These are phyloP conservation scores for Spodoptera frugiperda DNA, from an alignment of 1,140 invertebrate species.

Conservation along the genomic window DNA sequence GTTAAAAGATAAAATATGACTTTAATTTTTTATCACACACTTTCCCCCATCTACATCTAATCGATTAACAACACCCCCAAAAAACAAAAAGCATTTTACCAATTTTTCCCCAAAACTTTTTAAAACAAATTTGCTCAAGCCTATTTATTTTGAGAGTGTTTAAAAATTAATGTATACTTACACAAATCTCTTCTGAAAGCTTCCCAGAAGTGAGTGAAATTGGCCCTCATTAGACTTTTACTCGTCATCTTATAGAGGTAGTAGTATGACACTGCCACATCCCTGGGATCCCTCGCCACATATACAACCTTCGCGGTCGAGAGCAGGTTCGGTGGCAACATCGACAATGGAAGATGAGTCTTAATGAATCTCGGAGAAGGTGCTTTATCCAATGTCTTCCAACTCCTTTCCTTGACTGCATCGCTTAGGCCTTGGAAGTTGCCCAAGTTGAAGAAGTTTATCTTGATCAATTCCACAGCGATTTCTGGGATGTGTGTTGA, in stretches of 20 bases:
- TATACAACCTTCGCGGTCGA: constrained; percentile 88
- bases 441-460: constrained; percentile 74
- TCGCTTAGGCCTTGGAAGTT: constrained; percentile 72
- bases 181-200: constrained; percentile 91
- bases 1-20: too few relatives aligned
- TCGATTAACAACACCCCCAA: not conserved
- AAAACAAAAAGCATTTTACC: not conserved
- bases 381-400: constrained; percentile 64
- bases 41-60: too few relatives aligned
- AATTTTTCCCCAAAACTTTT: too few relatives aligned
- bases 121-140: too few relatives aligned
- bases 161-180: constrained; percentile 76
- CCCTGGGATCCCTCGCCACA: constrained; percentile 94
- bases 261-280: constrained; percentile 94
- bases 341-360: constrained; percentile 77
- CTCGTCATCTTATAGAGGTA: constrained; percentile 90
- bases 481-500: constrained; percentile 72
- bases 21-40: too few relatives aligned
- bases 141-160: too few relatives aligned
- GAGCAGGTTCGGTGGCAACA: constrained; percentile 72
- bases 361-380: constrained; percentile 80
- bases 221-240: constrained; percentile 89
- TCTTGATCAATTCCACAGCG: constrained; percentile 71
- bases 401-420: constrained; percentile 66
- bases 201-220: constrained; percentile 91